A percentile compares a stretch with the other conserved stretches of the same genome.
phyloP scores from a whole-genome alignment of 92 coral and sea anemone genomes.

The Virgularia gustaviana region DNA sequence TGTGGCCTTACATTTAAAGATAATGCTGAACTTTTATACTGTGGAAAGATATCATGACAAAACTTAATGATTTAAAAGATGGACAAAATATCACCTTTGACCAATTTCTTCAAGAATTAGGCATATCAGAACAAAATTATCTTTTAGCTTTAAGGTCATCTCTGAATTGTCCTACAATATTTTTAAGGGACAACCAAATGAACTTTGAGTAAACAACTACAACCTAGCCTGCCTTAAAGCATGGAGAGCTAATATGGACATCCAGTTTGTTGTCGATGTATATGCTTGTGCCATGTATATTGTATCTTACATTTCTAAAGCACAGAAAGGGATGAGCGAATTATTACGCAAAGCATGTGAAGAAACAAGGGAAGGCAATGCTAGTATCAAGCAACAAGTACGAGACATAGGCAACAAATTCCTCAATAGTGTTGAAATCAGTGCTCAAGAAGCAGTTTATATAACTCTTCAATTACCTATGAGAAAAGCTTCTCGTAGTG shows the following conservation, averaged over 20 bases:
- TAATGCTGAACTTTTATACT: constrained; percentile 24
- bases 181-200: constrained; percentile 55
- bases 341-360: constrained; percentile 46
- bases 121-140: constrained; percentile 50
- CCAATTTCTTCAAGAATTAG: constrained; percentile 39
- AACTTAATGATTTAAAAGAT: no score
- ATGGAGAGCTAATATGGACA: constrained; percentile 67
- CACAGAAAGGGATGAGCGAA: constrained; percentile 69
- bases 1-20: constrained; percentile 14
- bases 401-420: constrained; percentile 47
- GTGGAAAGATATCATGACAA: no score
- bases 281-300: constrained; percentile 58
- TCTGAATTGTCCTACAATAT: constrained; percentile 50
- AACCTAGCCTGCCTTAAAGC: constrained; percentile 45
- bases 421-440: constrained; percentile 49
- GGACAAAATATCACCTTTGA: constrained; percentile 59
- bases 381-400: constrained; percentile 56
- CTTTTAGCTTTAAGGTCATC: constrained; percentile 45
- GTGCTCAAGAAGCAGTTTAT: constrained; percentile 54
- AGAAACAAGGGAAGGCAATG: constrained; percentile 51
- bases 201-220: constrained; percentile 40
- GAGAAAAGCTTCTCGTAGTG: constrained; percentile 44
- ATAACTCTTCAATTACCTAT: constrained; percentile 49
- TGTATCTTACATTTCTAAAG: constrained; percentile 59
- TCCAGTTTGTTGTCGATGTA: constrained; percentile 59